Conservation (phyloP, 2,113 vertebrate genomes). For the Silurus meridionalis region DNA sequence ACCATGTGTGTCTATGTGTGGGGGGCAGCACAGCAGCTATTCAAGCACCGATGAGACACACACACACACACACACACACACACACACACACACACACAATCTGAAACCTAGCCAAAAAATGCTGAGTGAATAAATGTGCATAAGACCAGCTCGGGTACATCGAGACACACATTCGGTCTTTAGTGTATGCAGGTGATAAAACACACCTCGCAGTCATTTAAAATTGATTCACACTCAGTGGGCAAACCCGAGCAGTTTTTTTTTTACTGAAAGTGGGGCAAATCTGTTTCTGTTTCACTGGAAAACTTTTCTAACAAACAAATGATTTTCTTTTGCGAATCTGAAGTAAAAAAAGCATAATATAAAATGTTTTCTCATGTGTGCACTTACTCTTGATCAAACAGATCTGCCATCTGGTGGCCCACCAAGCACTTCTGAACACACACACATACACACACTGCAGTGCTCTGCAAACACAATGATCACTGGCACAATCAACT, state of each 20-base stretch:
- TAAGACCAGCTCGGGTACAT: background rate
- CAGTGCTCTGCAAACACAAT: background rate
- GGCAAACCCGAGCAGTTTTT: background rate
- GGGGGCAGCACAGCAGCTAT: constrained; percentile 40
- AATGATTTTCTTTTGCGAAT: background rate
- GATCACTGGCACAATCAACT: background rate
- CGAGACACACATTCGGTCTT: constrained; percentile 5
- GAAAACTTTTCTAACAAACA: background rate
- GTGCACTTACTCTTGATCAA: background rate
- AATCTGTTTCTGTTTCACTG: background rate
- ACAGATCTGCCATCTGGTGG: background rate
- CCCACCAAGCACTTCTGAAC: background rate
- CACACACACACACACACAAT: background rate
- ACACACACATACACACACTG: background rate
- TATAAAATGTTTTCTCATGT: background rate
- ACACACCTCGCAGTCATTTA: constrained; percentile 22
- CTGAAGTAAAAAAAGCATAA: background rate
- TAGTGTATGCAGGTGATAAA: constrained; percentile 37
- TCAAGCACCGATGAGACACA: constrained; percentile 27
- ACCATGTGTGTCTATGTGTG: background rate
- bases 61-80: background rate
- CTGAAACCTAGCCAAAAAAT: constrained; percentile 21
- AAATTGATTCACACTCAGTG: constrained; percentile 13
- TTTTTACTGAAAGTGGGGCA: background rate
- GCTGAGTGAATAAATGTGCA: constrained; percentile 28